Evolutionary conservation across 2,888 invertebrate genomes (phyloP), one percentile per base, ranked within the genome.

Genomic region (Biston stratarius): DNA sequence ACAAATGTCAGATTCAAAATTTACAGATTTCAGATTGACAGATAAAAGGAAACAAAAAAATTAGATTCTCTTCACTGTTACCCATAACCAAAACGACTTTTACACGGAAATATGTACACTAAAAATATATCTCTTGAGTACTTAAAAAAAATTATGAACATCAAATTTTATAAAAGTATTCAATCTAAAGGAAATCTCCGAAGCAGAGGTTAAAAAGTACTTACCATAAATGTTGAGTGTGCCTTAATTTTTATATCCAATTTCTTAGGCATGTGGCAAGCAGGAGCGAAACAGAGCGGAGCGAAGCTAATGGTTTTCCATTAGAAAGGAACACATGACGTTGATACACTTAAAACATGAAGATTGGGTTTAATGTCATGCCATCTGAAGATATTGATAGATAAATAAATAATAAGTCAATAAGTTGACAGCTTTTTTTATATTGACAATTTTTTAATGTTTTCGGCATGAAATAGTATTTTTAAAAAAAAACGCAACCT

Each of bases 231-330:
- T 6, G 7, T 34, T 6, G 34, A 57, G 57, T 57, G 45, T 14
- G 57, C 57, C 9, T n/a, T 57, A 45, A 57, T 57, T 45, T 57
- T 57, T 57, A 57, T 57, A 36, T 57, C 12, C 57, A 57, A 57
- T 57, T 57, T 47, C 45, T 57, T 57, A 57, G 45, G 33, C 57
- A n/a, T 14, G 14, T 45, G 36, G 14, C 34, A 34, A 36, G n/a
- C 12, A 34, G 8, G 34, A 33, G 12, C n/a, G 11, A n/a, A 49
- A 33, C 42, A 15, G n/a, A n/a, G 24, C n/a, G 14, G 24, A 42
- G n/a, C 42, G 38, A 24, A 1, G 24, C 42, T 33, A 56, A 42
- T 56, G 15, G 34, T 9, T 12, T 15, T 11, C 12, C n/a, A 34
- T 12, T 6, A 51, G 51, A 34, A 51, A 34, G 3, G n/a, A 34